These are phyloP conservation scores for Agrotis exclamationis DNA, from an alignment of 2,888 invertebrate species.

Conservation along the genomic window DNA sequence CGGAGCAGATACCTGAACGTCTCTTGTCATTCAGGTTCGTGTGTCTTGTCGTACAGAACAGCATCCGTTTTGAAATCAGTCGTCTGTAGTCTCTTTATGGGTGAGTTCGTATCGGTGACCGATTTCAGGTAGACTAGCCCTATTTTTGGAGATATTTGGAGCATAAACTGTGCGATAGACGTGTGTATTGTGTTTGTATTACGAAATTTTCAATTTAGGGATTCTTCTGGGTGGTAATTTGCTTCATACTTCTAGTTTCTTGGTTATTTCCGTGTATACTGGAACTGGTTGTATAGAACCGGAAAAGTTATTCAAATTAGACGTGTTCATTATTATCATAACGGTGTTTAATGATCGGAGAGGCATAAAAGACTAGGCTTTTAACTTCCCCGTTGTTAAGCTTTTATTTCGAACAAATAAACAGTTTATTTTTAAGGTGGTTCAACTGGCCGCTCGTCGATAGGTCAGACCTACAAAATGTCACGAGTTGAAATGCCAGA, in stretches of 20 bases:
- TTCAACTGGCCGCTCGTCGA: constrained; percentile 42
- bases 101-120: constrained; percentile 76
- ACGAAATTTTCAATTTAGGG: constrained; percentile 21
- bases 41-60: constrained; percentile 67
- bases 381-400: constrained; percentile 38
- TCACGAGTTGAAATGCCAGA: constrained; percentile 51
- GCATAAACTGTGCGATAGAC: constrained; percentile 49
- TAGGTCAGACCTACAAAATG: constrained; percentile 52
- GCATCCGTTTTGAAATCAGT: constrained; percentile 75
- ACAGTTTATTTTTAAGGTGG: constrained; percentile 50
- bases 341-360: constrained; percentile 34
- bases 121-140: constrained; percentile 61
- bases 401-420: constrained; percentile 35
- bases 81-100: constrained; percentile 78
- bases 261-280: background rate
- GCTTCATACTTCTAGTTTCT: background rate
- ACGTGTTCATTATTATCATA: constrained; percentile 33
- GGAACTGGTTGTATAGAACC: constrained; percentile 37
- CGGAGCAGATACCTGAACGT: constrained; percentile 71
- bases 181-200: constrained; percentile 34
- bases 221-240: constrained; percentile 10
- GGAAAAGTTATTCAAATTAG: constrained; percentile 42
- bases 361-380: constrained; percentile 18
- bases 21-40: constrained; percentile 70
- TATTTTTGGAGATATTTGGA: constrained; percentile 67